A percentile compares a stretch with the other conserved stretches of the same genome.
phyloP scores from a whole-genome alignment of 2,113 vertebrate species.

The Chloropsis hardwickii region DNA sequence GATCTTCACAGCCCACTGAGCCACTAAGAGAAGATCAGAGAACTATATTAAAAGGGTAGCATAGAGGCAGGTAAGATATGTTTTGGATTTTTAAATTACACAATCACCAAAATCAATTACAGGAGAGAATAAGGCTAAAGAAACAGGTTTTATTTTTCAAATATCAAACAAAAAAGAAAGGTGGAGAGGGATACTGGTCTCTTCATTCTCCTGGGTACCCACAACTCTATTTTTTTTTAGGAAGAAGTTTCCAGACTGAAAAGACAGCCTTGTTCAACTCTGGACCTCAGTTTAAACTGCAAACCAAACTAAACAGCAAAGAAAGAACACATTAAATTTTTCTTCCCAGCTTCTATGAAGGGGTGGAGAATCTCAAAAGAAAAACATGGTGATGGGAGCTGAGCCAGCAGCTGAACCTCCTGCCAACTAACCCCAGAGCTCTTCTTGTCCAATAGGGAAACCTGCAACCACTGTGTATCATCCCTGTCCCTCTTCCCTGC shows the following conservation, averaged over 20 bases:
- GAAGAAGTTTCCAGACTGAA: not conserved
- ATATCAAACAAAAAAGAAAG: not conserved
- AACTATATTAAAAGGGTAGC: not conserved
- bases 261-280: not conserved
- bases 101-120: not conserved
- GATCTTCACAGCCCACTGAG: not conserved
- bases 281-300: not conserved
- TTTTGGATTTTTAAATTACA: not conserved
- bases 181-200: rapidly evolving
- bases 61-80: not conserved
- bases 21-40: not conserved
- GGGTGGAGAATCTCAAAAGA: not conserved
- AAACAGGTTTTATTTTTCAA: not conserved
- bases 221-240: not conserved
- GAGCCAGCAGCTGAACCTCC: not conserved
- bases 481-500: not conserved
- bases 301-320: not conserved
- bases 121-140: not conserved
- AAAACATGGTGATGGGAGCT: not conserved
- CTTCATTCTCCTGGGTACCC: not conserved
- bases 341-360: not conserved
- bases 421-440: not conserved
- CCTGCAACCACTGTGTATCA: rapidly evolving
- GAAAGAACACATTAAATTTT: not conserved
- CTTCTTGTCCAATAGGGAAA: not conserved